Evolutionary conservation across 2,797 vertebrate genomes (phyloP), one percentile per base, ranked within the genome.

Genomic region (Parauchenoglanis ngamensis): DNA sequence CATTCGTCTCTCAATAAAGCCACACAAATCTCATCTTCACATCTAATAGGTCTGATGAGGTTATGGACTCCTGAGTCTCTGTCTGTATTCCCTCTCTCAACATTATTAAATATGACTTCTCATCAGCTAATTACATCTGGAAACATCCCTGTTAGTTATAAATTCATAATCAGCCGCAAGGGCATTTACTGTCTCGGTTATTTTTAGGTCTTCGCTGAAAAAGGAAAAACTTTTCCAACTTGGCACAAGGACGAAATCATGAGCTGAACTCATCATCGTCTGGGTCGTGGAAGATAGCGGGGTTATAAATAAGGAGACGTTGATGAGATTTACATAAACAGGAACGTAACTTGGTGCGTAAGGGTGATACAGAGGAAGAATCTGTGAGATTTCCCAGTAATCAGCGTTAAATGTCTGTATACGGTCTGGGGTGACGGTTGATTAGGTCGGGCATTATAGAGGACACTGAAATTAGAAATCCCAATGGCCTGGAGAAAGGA

Each of bases 391-490:
- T 1, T 54, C 54, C 8, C n/a, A 2, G 31, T 61, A 61, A 61
- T 61, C 35, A 44, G 78, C 23, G 21, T 28, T 54, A 75, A n/a
- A 46, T 4, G 49, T 76, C 49, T 31, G 49, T 61, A 17, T 61
- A 44, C 15, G 56, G 56, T 78, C 75, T 21, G n/a, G 28, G 17
- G 28, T 28, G 12, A 31, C 1, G 7, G 75, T 10, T 56, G 75
- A 78, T 78, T 21, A 31, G 52, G 52, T 78, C 52, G 19, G n/a
- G 28, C 35, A 4, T 56, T 56, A 56, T 10, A 56, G 17, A 78
- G 28, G 49, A 56, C 52, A 78, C 75, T 56, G 52, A 78, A 78
- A 78, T 78, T 56, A 59, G 7, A 59, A 13, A 40, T 79, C 54
- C 77, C 59, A 31, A 59, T 23, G 54, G 19, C 2, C 31, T 40